phyloP scores from a whole-genome alignment of 1,140 invertebrate genomes.

The Plodia interpunctella region DNA sequence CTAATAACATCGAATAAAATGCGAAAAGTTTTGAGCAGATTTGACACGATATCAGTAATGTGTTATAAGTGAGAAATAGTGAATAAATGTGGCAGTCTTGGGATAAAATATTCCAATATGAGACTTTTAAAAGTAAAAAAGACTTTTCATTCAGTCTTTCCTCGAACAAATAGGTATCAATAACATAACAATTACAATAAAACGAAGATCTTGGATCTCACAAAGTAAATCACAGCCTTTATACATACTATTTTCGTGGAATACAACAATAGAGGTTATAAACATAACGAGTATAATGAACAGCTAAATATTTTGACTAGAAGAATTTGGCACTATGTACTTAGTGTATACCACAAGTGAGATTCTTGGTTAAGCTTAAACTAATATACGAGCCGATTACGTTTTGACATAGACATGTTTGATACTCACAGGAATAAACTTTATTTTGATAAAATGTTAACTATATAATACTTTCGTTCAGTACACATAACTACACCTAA shows the following conservation, averaged over 20 bases:
- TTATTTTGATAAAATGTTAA: slow-evolving; percentile 21
- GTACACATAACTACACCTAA: slow-evolving; percentile 57
- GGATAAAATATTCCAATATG: neutral
- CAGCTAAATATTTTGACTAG: slow-evolving; percentile 25
- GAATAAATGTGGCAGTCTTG: neutral
- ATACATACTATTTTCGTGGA: slow-evolving; percentile 34
- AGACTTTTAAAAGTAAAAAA: neutral
- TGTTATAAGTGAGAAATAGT: neutral
- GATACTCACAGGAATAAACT: slow-evolving; percentile 15
- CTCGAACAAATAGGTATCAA: neutral
- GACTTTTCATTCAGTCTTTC: neutral
- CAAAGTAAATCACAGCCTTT: slow-evolving; percentile 71
- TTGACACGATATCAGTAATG: slow-evolving; percentile 35
- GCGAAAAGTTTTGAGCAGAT: slow-evolving; percentile 51
- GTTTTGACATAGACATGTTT: neutral
- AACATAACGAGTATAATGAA: slow-evolving; percentile 13
- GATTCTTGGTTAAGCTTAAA: neutral
- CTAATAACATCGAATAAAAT: slow-evolving; percentile 2
- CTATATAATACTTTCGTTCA: slow-evolving; percentile 30
- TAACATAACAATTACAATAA: slow-evolving; percentile 18
- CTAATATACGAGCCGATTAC: neutral
- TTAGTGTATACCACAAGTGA: neutral
- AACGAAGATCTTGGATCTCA: slow-evolving; percentile 54
- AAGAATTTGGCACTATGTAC: slow-evolving; percentile 45
- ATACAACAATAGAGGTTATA: slow-evolving; percentile 9